Evolutionary conservation across 2,888 invertebrate genomes (phyloP), one percentile per base, ranked within the genome.

Genomic region (Slavum lentiscoides): DNA sequence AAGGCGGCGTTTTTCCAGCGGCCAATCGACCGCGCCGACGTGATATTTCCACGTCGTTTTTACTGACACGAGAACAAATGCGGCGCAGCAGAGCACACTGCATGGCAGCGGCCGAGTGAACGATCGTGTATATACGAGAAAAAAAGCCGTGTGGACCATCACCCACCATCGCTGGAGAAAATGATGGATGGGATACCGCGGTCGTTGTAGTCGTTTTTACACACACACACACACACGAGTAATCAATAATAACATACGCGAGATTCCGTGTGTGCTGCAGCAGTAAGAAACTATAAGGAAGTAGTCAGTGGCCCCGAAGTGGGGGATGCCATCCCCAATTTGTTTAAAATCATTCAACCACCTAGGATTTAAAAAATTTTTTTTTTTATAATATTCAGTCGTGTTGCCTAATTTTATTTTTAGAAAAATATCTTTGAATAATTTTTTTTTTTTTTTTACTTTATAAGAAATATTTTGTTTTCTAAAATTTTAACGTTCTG

Each of bases 51-150:
- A 77, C 53, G 53, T 64, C 55, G 49, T 70, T 70, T 53, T 70
- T 39, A 62, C 59, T 58, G 77, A 80, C 70, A 64, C 69, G 37
- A 69, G 62, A 77, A 37, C 77, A 62, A 77, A 77, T 69, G 59
- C 49, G 1, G 1, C 17, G 59, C 70, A 19, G 4, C 30, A 30
- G 30, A 30, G 30, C 30, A 30, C 30, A 4, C n/a, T 30, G 30
- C 2, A 30, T 1, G 4, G 4, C 30, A 30, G 30, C 30, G 30
- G 30, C 30, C 30, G 39, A 77, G 13, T 68, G 77, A 30, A 6
- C 53, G 68, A 62, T 62, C n/a, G 64, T 53, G 30, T 30, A 4
- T 30, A 30, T 30, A 30, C 30, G 53, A 13, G 64, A n/a, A 37
- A 64, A 74, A 11, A 53, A 55, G 37, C 30, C 30, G 37, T 23